These are phyloP conservation scores for Drosophila melanocephala DNA, from an alignment of 2,888 invertebrate species.

Conservation along the genomic window DNA sequence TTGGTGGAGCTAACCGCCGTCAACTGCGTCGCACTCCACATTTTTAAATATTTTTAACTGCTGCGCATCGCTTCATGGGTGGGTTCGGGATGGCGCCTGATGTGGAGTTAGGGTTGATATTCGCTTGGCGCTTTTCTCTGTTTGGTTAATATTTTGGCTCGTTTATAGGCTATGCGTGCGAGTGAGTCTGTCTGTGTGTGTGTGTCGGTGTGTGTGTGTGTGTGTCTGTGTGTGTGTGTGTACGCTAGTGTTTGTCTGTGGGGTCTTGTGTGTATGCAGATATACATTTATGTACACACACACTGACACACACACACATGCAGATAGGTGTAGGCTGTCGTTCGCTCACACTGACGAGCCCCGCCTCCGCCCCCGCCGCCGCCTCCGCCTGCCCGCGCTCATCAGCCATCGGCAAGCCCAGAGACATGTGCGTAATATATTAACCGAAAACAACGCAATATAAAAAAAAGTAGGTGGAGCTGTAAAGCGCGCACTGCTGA, in stretches of 20 bases:
- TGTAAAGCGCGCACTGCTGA: conserved; percentile 62
- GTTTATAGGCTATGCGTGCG: conserved; percentile 54
- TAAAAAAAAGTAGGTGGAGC: conserved; percentile 64
- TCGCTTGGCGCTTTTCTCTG: conserved; percentile 70
- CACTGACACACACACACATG: conserved; percentile 5
- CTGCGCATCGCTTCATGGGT: conserved; percentile 63
- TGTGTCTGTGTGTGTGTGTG: conserved; percentile 25
- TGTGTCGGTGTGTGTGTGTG: conserved; percentile 6
- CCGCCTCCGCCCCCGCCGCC: neutral
- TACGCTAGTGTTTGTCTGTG: conserved; percentile 54
- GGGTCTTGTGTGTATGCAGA: neutral
- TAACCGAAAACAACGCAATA: conserved; percentile 71
- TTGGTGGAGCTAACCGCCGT: conserved; percentile 41
- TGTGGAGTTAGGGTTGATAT: conserved; percentile 57
- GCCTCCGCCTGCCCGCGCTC: neutral
- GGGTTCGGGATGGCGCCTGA: neutral
- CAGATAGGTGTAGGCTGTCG: conserved; percentile 55
- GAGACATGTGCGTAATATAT: conserved; percentile 75
- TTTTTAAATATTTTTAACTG: conserved; percentile 80
- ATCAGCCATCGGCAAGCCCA: neutral
- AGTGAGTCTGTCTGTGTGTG: conserved; percentile 20
- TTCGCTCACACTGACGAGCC: conserved; percentile 23
- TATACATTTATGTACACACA: conserved; percentile 29
- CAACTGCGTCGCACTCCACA: conserved; percentile 67
- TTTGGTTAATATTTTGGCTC: conserved; percentile 77